These are phyloP conservation scores for Dasyurus viverrinus DNA, from an alignment of 2,113 vertebrate species.

Conservation along the genomic window DNA sequence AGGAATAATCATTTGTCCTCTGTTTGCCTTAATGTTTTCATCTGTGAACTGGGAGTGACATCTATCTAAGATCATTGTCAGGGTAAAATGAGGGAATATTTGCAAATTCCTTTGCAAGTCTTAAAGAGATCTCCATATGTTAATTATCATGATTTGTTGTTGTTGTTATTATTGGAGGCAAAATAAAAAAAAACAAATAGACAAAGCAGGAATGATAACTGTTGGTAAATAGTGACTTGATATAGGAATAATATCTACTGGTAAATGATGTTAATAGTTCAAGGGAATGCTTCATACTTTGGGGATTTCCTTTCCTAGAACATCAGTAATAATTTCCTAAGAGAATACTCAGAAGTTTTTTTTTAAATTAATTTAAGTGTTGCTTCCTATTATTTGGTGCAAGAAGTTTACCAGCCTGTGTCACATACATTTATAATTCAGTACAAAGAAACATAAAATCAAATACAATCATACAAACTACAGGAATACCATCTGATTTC, in stretches of 20 bases:
- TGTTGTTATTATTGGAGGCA: not conserved
- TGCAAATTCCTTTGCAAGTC: not conserved
- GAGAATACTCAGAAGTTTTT: not conserved
- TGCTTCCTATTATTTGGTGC: not conserved
- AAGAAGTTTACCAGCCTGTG: not conserved
- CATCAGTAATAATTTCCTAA: not conserved
- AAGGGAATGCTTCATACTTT: not conserved
- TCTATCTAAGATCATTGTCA: not conserved
- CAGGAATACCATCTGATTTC: slow-evolving; percentile 15
- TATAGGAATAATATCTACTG: rapidly evolving
- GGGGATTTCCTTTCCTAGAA: not conserved
- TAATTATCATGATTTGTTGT: not conserved
- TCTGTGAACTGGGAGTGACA: not conserved
- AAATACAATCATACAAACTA: not conserved
- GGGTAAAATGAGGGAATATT: not conserved
- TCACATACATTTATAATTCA: not conserved
- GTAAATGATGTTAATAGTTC: too few relatives aligned
- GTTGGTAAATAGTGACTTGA: not conserved
- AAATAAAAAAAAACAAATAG: not conserved
- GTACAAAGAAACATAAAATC: not conserved
- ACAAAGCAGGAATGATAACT: not conserved
- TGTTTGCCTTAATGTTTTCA: not conserved
- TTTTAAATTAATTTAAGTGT: slow-evolving; percentile 16
- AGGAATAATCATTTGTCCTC: not conserved
- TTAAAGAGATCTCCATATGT: not conserved